Percentiles rank a stretch among this genome's conserved stretches.
Conservation (phyloP, 2,113 vertebrate species). For the Noctilio leporinus region DNA sequence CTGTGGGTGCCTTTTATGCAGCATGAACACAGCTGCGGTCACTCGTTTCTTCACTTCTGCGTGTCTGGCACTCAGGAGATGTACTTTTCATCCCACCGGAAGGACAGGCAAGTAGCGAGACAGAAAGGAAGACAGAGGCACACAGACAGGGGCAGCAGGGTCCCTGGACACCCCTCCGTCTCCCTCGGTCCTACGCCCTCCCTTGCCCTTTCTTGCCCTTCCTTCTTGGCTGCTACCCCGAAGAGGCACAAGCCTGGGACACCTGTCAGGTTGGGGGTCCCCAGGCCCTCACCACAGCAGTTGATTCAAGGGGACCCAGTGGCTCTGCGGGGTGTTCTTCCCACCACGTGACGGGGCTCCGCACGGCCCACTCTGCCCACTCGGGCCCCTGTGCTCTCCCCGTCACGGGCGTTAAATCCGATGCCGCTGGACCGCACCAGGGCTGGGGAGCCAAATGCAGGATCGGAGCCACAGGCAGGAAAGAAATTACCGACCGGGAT, state of each 20-base stretch:
- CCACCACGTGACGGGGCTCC: fast-evolving
- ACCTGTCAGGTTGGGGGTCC: fast-evolving
- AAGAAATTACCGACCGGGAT: background rate
- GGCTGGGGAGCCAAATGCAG: background rate
- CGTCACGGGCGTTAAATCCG: background rate
- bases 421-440: fast-evolving
- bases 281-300: fast-evolving
- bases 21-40: fast-evolving
- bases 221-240: background rate
- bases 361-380: no score
- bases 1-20: fast-evolving
- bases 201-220: background rate
- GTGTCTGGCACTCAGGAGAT: background rate
- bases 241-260: background rate
- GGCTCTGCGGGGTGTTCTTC: fast-evolving
- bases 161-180: fast-evolving
- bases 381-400: fast-evolving
- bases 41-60: fast-evolving
- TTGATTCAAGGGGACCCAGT: fast-evolving
- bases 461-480: background rate
- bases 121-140: background rate
- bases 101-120: background rate
- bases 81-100: background rate
- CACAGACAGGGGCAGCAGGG: fast-evolving
- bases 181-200: fast-evolving